A percentile compares a stretch with the other conserved stretches of the same genome.
phyloP scores from a whole-genome alignment of 2,888 invertebrate species.

The Craniophora ligustri region DNA sequence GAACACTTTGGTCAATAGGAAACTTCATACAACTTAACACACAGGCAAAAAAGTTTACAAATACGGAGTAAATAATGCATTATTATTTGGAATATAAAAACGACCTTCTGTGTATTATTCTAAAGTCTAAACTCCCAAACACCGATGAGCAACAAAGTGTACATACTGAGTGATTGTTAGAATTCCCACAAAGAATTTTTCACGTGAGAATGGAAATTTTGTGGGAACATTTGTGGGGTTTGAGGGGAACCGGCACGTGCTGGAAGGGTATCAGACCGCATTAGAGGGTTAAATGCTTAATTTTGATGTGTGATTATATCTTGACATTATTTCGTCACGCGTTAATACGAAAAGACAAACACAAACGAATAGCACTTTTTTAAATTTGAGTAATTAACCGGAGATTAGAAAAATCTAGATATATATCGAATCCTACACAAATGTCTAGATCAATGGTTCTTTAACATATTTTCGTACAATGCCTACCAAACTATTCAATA shows the following conservation, averaged over 20 bases:
- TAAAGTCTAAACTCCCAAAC: conserved; percentile 24
- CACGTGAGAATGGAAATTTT: conserved; percentile 65
- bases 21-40: conserved; percentile 11
- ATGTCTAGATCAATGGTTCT: no score
- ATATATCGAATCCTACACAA: no score
- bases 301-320: conserved; percentile 7
- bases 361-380: no score
- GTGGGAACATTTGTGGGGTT: conserved; percentile 60
- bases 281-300: conserved; percentile 19
- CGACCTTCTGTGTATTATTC: fast-evolving
- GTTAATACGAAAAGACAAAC: no score
- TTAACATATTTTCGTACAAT: no score
- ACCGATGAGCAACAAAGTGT: neutral
- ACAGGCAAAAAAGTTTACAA: conserved; percentile 32
- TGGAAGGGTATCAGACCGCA: conserved; percentile 10
- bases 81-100: neutral
- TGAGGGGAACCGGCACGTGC: conserved; percentile 51
- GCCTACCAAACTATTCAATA: no score
- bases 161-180: conserved; percentile 9
- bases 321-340: neutral
- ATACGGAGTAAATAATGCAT: neutral
- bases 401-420: no score
- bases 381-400: no score
- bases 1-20: conserved; percentile 9
- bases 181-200: conserved; percentile 60